Base-by-base conservation (phyloP, 2,888 invertebrate species). In the Calliopum simillimum region DNA sequence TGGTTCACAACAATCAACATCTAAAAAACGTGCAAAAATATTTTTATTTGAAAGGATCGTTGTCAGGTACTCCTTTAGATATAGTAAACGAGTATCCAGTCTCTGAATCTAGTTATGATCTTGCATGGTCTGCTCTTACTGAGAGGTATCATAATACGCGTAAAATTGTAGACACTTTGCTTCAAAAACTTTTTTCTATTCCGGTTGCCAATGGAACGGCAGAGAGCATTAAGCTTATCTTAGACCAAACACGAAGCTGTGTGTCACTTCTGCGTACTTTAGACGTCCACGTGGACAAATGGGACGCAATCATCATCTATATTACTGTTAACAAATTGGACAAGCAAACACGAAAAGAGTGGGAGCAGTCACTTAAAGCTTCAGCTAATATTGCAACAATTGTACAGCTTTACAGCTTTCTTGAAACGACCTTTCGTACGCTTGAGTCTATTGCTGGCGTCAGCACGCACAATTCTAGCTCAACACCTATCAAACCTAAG, bases 161-260 rank as follows among this genome's bases (percentile, higher is more conserved):
- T 3, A 69, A 66, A n/a, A 71, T 65, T 33, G 64, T 64, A 14
- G 49, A 14, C 19, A 49, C 14, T 2, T 6, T 49, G 6, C 14
- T 49, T 6, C 8, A 49, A 2, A 49, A 11, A 49, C 8, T 14
- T 2, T 49, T 49, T 4, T 11, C 49, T 6, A 49, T 49, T 14
- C 47, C 56, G 1, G 8, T 3, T 2, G 62, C 69, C 2, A 55
- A 64, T 63, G 66, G 69, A 16, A 41, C 69, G 2, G 33, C 47
- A 11, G 66, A 62, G 46, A 69, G 49, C 49, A 49, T 49, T 49
- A 2, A 11, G 2, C 49, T 16, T 16, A 53, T 71, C 23, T 53
- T 68, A 12, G 71, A 71, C n/a, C 47, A 58, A 3, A 65, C 69
- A 3, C 59, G 51, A 41, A 69, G 63, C 58, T 51, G 58, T 46